phyloP scores from a whole-genome alignment of 1,140 invertebrate species.

The Plectrocnemia conspersa region DNA sequence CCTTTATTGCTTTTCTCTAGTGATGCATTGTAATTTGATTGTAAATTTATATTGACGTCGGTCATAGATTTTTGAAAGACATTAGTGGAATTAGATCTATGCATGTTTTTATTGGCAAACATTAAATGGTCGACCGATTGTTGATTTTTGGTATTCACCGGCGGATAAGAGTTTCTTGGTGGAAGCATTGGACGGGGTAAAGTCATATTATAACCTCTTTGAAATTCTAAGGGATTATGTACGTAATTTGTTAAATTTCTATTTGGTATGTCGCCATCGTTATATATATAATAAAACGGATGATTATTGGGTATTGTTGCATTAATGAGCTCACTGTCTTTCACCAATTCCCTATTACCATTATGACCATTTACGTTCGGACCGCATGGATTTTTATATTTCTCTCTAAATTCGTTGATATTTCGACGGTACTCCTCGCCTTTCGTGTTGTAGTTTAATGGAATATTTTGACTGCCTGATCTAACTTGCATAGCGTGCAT shows the following conservation, averaged over 20 bases:
- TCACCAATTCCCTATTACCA: slow-evolving; percentile 13
- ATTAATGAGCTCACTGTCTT: slow-evolving; percentile 12
- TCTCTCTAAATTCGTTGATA: slow-evolving; percentile 57
- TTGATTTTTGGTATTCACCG: slow-evolving; percentile 51
- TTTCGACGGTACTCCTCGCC: slow-evolving; percentile 53
- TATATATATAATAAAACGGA: slow-evolving; percentile 29
- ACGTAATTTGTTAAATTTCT: slow-evolving; percentile 47
- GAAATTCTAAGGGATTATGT: slow-evolving; percentile 53
- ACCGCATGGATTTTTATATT: slow-evolving; percentile 53
- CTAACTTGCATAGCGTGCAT: slow-evolving; percentile 16
- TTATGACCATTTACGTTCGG: slow-evolving; percentile 36
- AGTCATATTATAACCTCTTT: slow-evolving; percentile 52
- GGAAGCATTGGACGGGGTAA: slow-evolving; percentile 53
- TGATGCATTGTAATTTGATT: slow-evolving; percentile 9
- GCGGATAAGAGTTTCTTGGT: slow-evolving; percentile 57
- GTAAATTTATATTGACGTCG: slow-evolving; percentile 12
- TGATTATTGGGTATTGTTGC: slow-evolving; percentile 23
- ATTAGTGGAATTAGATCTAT: slow-evolving; percentile 52
- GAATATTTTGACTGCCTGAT: slow-evolving; percentile 30
- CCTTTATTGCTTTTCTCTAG: not conserved
- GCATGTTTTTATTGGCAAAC: slow-evolving; percentile 50
- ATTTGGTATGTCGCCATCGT: slow-evolving; percentile 36
- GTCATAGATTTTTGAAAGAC: slow-evolving; percentile 44
- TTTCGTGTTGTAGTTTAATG: slow-evolving; percentile 41
- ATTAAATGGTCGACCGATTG: slow-evolving; percentile 46